These are phyloP conservation scores for Conops quadrifasciatus DNA, from an alignment of 2,888 invertebrate genomes.

Conservation along the genomic window DNA sequence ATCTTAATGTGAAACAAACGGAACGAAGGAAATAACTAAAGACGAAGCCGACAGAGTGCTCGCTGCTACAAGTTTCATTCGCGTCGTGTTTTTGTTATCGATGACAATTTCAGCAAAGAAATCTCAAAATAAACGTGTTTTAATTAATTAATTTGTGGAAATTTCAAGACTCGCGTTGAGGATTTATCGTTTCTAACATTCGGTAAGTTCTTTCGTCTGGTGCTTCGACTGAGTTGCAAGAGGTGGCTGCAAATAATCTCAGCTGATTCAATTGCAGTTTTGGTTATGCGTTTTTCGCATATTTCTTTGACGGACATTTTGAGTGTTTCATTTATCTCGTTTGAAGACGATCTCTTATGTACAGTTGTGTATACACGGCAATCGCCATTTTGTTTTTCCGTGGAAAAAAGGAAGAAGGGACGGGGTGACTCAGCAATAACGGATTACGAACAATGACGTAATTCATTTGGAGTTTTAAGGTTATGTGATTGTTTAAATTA, in stretches of 20 bases:
- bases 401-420: background rate
- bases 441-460: too few species aligned
- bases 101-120: background rate
- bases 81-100: slow-evolving; percentile 2
- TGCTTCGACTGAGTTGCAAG: too few species aligned
- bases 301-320: slow-evolving; percentile 25
- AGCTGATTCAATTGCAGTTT: background rate
- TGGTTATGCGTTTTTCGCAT: background rate
- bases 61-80: slow-evolving; percentile 7
- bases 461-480: slow-evolving; percentile 11
- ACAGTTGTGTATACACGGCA: slow-evolving; percentile 18
- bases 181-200: too few species aligned
- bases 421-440: background rate
- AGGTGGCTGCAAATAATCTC: too few species aligned
- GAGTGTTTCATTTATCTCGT: slow-evolving; percentile 1
- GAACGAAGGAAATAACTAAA: slow-evolving; percentile 13
- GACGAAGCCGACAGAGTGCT: background rate
- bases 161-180: background rate
- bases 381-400: slow-evolving; percentile 33
- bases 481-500: background rate
- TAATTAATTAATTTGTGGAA: background rate
- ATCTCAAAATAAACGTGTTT: background rate
- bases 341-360: slow-evolving; percentile 24
- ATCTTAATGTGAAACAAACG: background rate
- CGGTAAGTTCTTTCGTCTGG: too few species aligned